Percentiles rank a stretch among this genome's conserved stretches.
Evolutionary conservation across 2,888 invertebrate species (phyloP).

Genomic region (Ectropis crepuscularia): DNA sequence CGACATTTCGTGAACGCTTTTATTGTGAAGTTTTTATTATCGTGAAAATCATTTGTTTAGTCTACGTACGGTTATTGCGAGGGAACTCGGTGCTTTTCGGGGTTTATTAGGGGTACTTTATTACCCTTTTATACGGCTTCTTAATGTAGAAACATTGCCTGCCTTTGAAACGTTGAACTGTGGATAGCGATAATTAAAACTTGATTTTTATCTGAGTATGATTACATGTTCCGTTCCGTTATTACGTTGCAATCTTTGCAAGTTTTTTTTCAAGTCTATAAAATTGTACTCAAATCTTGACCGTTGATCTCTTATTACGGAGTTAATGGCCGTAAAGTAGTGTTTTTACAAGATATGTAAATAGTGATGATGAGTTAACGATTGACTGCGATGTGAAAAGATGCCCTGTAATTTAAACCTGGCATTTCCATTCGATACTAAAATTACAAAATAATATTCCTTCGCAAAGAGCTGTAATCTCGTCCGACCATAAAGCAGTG

Average conservation of each 20-base stretch:
- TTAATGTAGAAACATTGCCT: conserved; percentile 66
- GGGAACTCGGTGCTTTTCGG: conserved; percentile 73
- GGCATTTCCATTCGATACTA: conserved; percentile 55
- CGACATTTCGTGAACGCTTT: conserved; percentile 82
- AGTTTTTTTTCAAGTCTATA: conserved; percentile 55
- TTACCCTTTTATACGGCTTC: conserved; percentile 70
- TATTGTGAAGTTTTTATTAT: conserved; percentile 84
- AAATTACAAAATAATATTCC: conserved; percentile 54
- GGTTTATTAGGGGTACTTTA: conserved; percentile 81
- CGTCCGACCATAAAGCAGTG: conserved; percentile 70
- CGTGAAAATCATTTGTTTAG: conserved; percentile 83
- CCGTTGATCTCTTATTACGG: conserved; percentile 62
- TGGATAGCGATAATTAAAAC: conserved; percentile 75
- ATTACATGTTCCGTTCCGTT: conserved; percentile 65
- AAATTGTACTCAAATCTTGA: conserved; percentile 59
- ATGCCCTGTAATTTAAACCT: conserved; percentile 49
- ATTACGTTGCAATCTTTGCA: conserved; percentile 53
- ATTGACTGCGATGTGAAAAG: conserved; percentile 42
- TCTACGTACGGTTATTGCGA: conserved; percentile 81
- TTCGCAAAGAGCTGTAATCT: conserved; percentile 68
- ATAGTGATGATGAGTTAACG: conserved; percentile 42
- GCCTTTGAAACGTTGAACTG: conserved; percentile 57
- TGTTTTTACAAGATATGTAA: conserved; percentile 50
- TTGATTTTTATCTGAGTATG: conserved; percentile 75
- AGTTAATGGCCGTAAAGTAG: conserved; percentile 56